Conservation (phyloP, 2,113 vertebrate species). For the Aldabrachelys gigantea region DNA sequence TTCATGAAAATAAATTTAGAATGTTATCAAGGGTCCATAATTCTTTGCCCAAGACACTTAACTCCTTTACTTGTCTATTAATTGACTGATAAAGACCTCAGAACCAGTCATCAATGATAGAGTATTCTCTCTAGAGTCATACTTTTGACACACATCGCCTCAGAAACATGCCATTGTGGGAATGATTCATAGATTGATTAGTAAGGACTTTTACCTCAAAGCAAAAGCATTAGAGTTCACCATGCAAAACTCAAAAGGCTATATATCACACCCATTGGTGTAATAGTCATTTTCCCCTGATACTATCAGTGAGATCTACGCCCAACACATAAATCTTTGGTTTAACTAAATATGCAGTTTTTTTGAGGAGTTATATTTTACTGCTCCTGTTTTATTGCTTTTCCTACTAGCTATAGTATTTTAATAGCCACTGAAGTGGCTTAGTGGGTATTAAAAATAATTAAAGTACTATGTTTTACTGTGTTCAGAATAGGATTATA, state of each 20-base stretch:
- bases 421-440: constrained; percentile 28
- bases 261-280: constrained; percentile 51
- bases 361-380: constrained; percentile 58
- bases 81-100: constrained; percentile 60
- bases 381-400: constrained; percentile 57
- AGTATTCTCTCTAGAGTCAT: constrained; percentile 9
- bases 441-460: constrained; percentile 50
- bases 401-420: constrained; percentile 55
- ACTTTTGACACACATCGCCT: constrained; percentile 46
- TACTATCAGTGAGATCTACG: constrained; percentile 63
- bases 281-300: constrained; percentile 64
- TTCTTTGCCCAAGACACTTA: constrained; percentile 32
- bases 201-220: constrained; percentile 65
- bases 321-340: constrained; percentile 54
- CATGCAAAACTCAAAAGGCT: constrained; percentile 58
- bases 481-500: constrained; percentile 25
- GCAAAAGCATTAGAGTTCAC: constrained; percentile 62
- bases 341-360: constrained; percentile 57
- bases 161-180: constrained; percentile 21
- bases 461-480: constrained; percentile 57
- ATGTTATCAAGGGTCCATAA: constrained; percentile 48
- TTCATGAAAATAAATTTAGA: constrained; percentile 28
- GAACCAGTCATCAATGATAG: constrained; percentile 33
- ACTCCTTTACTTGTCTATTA: constrained; percentile 50
- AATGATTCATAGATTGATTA: constrained; percentile 68